Conservation (phyloP, 2,797 vertebrate species). For the Chaenodraco wilsoni region DNA sequence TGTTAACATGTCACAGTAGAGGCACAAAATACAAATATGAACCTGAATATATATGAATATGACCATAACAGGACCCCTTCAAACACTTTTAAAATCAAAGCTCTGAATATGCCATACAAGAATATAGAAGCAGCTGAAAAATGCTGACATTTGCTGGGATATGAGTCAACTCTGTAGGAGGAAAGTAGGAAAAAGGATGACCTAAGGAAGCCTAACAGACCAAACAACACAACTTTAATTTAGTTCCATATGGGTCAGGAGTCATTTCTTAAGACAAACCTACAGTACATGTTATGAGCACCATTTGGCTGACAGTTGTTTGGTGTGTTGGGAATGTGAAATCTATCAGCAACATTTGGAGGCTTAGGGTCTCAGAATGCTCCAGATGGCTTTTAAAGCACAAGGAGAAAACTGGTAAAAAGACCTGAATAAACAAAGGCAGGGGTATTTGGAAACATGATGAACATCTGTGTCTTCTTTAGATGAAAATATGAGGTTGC, state of each 20-base stretch:
- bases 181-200: not conserved
- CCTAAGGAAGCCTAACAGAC: not conserved
- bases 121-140: not conserved
- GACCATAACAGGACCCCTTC: too few species aligned
- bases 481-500: not conserved
- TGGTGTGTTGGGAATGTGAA: slow-evolving; percentile 32
- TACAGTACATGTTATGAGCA: slow-evolving; percentile 3
- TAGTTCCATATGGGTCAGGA: slow-evolving; percentile 17
- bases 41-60: too few species aligned
- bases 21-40: too few species aligned
- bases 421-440: slow-evolving; percentile 28
- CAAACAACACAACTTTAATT: not conserved
- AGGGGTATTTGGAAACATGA: not conserved
- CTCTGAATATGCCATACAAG: not conserved
- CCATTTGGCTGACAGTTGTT: slow-evolving; percentile 31
- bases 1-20: too few species aligned
- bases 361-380: slow-evolving; percentile 5
- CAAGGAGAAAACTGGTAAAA: slow-evolving; percentile 3
- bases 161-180: slow-evolving; percentile 4
- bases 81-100: slow-evolving; percentile 5
- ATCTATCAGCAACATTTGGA: slow-evolving; percentile 22
- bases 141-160: slow-evolving; percentile 7
- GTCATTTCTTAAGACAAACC: slow-evolving; percentile 6
- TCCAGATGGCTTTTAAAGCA: slow-evolving; percentile 43
- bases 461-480: slow-evolving; percentile 25